These are phyloP conservation scores for Forbesichthys papilliferus DNA, from an alignment of 2,113 vertebrate species.

Conservation along the genomic window DNA sequence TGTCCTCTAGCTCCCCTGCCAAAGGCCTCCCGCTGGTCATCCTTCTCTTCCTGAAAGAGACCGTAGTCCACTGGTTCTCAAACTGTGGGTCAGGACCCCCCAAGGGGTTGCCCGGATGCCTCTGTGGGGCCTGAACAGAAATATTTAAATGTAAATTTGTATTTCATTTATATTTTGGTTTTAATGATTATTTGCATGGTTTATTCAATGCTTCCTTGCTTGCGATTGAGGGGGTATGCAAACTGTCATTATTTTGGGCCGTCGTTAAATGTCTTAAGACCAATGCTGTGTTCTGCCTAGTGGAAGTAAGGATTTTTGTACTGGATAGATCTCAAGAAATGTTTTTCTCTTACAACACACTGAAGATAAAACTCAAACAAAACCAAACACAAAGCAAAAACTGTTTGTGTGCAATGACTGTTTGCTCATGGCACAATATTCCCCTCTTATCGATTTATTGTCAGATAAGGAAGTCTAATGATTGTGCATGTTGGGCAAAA, in stretches of 20 bases:
- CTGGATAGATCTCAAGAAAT: constrained; percentile 23
- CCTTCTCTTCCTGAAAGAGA: constrained; percentile 48
- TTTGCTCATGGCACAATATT: constrained; percentile 14
- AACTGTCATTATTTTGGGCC: no score
- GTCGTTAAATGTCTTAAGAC: constrained; percentile 32
- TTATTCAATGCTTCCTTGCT: no score
- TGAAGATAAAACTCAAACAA: no score
- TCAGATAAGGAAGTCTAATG: constrained; percentile 13
- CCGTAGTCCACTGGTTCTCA: constrained; percentile 46
- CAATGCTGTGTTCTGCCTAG: neutral
- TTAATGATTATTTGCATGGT: no score
- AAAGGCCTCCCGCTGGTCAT: constrained; percentile 38
- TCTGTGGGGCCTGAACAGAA: no score
- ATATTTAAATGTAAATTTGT: no score
- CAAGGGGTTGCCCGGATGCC: no score
- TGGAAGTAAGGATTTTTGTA: constrained; percentile 1
- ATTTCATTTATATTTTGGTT: no score
- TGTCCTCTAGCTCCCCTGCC: constrained; percentile 68
- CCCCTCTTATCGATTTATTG: neutral
- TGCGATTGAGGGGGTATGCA: no score
- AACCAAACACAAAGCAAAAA: no score
- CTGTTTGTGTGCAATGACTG: no score
- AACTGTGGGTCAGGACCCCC: constrained; percentile 15
- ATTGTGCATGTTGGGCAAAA: constrained; percentile 11
- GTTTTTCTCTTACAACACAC: constrained; percentile 40